Conservation (phyloP, 2,888 invertebrate species). For the Sialis lutaria region DNA sequence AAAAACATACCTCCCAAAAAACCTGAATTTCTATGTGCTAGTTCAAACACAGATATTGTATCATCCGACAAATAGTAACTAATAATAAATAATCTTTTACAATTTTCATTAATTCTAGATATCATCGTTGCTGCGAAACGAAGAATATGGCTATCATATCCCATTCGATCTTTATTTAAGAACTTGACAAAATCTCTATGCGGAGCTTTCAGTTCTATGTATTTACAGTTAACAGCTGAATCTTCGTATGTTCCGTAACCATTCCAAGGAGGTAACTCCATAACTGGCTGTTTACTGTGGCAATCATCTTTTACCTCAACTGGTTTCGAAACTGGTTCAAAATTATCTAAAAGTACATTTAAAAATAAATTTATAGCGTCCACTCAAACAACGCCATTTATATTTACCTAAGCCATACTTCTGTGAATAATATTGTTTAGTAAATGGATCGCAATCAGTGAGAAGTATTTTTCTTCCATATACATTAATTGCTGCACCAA, state of each 20-base stretch:
- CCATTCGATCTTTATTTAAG: constrained; percentile 59
- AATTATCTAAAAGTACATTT: constrained; percentile 30
- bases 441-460: constrained; percentile 71
- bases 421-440: constrained; percentile 64
- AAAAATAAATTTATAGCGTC: neutral
- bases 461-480: constrained; percentile 67
- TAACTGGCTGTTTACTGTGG: constrained; percentile 14
- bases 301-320: constrained; percentile 16
- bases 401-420: constrained; percentile 41
- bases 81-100: constrained; percentile 57
- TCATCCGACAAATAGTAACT: constrained; percentile 70
- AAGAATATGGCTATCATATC: constrained; percentile 57
- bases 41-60: constrained; percentile 67
- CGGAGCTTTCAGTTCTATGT: constrained; percentile 62
- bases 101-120: constrained; percentile 47
- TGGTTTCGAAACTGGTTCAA: constrained; percentile 39
- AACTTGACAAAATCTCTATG: constrained; percentile 65
- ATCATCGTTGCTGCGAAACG: constrained; percentile 65
- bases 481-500: constrained; percentile 66
- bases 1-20: constrained; percentile 42
- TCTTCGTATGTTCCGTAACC: constrained; percentile 83
- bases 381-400: too few relatives aligned
- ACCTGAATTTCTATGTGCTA: constrained; percentile 55
- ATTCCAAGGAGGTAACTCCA: constrained; percentile 69
- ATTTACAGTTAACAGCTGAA: constrained; percentile 71